Evolutionary conservation across 2,797 vertebrate species (phyloP).

Genomic region (Phalloptychus januarius): DNA sequence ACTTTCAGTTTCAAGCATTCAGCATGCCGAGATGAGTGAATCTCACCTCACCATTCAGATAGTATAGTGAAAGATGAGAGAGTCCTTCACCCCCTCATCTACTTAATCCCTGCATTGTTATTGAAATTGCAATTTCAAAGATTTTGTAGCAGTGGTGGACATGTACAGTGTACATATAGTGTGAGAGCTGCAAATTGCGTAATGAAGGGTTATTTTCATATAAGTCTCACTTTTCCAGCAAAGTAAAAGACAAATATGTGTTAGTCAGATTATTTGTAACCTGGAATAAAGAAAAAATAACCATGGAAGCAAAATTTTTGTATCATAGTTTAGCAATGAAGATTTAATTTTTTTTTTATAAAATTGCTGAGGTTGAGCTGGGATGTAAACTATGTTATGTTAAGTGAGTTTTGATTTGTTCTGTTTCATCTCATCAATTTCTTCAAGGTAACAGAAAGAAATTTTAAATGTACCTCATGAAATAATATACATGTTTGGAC

Average conservation of each 20-base stretch:
- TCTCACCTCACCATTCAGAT: neutral
- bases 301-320: no score
- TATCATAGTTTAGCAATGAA: no score
- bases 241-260: neutral
- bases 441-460: slow-evolving; percentile 11
- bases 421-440: slow-evolving; percentile 23
- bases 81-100: no score
- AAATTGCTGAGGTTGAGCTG: neutral
- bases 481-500: neutral
- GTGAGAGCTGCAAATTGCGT: neutral
- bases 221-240: neutral
- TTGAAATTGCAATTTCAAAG: no score
- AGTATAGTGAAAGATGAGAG: no score
- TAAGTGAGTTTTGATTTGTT: slow-evolving; percentile 6
- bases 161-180: neutral
- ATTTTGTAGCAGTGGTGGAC: no score
- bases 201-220: neutral
- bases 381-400: neutral
- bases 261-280: neutral
- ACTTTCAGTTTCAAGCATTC: neutral
- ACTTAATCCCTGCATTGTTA: no score
- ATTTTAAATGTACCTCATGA: slow-evolving; percentile 25
- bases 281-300: no score
- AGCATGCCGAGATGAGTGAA: neutral
- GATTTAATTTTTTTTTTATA: slow-evolving; percentile 3